Conservation (phyloP, 2,797 vertebrate species). For the Alca torda region DNA sequence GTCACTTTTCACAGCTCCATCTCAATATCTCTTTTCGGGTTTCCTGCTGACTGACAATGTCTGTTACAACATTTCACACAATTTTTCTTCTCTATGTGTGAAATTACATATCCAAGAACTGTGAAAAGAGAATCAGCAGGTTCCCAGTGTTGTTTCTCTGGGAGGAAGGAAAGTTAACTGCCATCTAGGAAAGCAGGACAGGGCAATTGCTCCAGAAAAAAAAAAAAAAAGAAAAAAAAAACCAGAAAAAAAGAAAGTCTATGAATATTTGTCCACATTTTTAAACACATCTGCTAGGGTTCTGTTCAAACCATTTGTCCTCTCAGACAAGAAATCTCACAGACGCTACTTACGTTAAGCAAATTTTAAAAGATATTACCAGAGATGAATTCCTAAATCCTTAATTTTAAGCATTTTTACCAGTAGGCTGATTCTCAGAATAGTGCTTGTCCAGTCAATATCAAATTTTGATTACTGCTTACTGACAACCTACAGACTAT, state of each 20-base stretch:
- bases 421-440: neutral
- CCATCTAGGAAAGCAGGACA: neutral
- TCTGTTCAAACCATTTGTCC: neutral
- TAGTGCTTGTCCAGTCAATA: neutral
- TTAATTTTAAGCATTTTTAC: neutral
- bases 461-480: neutral
- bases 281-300: neutral
- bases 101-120: constrained; percentile 50
- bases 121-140: constrained; percentile 54
- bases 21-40: constrained; percentile 59
- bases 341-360: neutral
- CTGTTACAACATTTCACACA: constrained; percentile 55
- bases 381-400: neutral
- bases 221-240: neutral
- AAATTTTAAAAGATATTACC: neutral
- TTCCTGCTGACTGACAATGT: constrained; percentile 63
- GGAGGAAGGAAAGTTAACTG: neutral
- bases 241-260: neutral
- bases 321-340: neutral
- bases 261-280: neutral
- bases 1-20: constrained; percentile 68
- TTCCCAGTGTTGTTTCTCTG: neutral
- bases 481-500: neutral
- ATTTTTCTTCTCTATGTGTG: constrained; percentile 58
- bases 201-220: neutral